Evolutionary conservation across 1,140 invertebrate genomes (phyloP).

Genomic region (Danaus plexippus): DNA sequence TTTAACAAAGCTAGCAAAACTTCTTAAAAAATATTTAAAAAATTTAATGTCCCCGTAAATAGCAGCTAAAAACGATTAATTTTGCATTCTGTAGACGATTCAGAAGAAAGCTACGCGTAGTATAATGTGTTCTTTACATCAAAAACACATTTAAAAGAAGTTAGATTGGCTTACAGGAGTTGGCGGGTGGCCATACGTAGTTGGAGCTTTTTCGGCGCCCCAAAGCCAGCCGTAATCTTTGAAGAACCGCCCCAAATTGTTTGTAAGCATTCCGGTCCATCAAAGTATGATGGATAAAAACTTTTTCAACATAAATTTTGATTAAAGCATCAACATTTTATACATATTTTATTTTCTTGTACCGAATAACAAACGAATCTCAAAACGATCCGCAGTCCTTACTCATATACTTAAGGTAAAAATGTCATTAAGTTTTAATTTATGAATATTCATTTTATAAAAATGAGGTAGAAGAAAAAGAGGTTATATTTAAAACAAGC

Average conservation of each 20-base stretch:
- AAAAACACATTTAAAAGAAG: conserved; percentile 73
- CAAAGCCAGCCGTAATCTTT: conserved; percentile 64
- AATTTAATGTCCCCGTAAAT: no score
- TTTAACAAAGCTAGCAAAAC: no score
- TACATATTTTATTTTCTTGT: no score
- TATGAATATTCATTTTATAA: no score
- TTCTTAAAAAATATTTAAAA: no score
- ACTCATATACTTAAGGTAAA: no score
- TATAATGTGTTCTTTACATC: conserved; percentile 69
- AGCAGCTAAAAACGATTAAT: no score
- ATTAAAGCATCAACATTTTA: conserved; percentile 23
- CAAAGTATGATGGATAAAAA: conserved; percentile 56
- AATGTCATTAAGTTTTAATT: no score
- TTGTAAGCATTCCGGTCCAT: conserved; percentile 58
- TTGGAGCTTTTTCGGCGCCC: conserved; percentile 59
- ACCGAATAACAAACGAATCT: no score
- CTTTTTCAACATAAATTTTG: conserved; percentile 51
- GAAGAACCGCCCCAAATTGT: conserved; percentile 63
- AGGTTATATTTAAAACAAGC: conserved; percentile 59
- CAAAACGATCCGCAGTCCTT: no score
- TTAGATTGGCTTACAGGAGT: conserved; percentile 70
- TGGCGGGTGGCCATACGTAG: conserved; percentile 63
- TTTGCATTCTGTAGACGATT: no score
- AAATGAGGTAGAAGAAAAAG: conserved; percentile 9
- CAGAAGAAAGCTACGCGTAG: conserved; percentile 46